Base-by-base conservation (phyloP, 1,140 invertebrate genomes). In the Bacillus rossius region DNA sequence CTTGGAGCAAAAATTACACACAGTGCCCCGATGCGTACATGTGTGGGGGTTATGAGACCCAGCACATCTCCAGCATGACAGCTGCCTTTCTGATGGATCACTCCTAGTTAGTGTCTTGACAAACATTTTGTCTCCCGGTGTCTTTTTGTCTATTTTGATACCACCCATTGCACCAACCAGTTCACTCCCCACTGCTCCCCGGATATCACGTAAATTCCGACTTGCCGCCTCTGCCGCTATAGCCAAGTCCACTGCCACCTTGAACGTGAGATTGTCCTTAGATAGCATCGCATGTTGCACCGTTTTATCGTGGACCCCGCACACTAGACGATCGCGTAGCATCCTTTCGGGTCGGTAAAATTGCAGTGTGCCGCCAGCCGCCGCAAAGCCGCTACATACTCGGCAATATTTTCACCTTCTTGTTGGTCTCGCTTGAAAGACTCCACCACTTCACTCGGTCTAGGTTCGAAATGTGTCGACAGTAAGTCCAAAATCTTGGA, bases 381-480 rank as follows among this genome's bases (percentile, higher is more conserved):
- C 41, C 58, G 26, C 40, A 67, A 54, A 17, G 63, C 63, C 8
- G 62, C 63, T 16, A 65, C 37, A 48, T 62, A 67, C n/a, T 61
- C 60, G 2, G 49, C 38, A 10, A 65, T 26, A 10, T 37, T n/a
- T 43, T 66, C 64, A 13, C 48, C 47, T 26, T 25, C 17, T 26
- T 41, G 29, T 29, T 66, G 65, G 43, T 51, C 54, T n/a, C 65
- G 47, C 57, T 59, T 3, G 13, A 45, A 45, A 3, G 17, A 25
- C 23, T 45, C 17, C 5, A 45, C 43, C 17, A 45, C n/a, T n/a
- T 45, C 4, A 25, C 13, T 45, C 8, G n/a, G n/a, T n/a, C n/a
- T n/a, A n/a, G 43, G 43, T 8, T 25, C 43, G 13, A 34, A 34
- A 34, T 34, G 29, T 34, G 29, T 34, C 10, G 29, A 34, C 29